Conservation (phyloP, 2,888 invertebrate species). For the Argyresthia goedartella region DNA sequence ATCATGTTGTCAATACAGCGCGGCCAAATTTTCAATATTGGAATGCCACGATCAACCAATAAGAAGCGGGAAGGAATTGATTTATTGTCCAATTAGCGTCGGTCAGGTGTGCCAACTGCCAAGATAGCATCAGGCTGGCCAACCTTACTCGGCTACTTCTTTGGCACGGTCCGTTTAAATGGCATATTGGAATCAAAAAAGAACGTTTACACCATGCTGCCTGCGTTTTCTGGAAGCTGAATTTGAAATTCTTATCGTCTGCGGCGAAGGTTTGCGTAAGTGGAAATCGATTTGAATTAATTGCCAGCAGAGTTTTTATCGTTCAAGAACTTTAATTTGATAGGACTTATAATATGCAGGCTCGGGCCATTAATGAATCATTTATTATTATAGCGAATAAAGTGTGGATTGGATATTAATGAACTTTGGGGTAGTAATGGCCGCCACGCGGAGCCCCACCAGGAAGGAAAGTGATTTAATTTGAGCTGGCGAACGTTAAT, state of each 20-base stretch:
- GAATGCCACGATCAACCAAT: conserved; percentile 70
- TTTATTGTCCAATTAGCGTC: conserved; percentile 73
- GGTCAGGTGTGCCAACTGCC: conserved; percentile 72
- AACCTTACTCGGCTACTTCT: conserved; percentile 56
- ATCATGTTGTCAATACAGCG: conserved; percentile 70
- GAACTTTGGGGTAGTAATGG: neutral
- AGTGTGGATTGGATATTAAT: neutral
- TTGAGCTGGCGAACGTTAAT: conserved; percentile 23
- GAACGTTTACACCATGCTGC: conserved; percentile 63
- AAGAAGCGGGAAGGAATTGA: conserved; percentile 71
- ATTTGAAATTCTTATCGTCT: conserved; percentile 67
- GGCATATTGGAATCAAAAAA: conserved; percentile 68
- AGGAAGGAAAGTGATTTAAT: conserved; percentile 23
- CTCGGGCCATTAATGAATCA: conserved; percentile 14
- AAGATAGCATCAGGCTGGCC: conserved; percentile 68
- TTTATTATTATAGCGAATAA: neutral
- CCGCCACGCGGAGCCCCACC: neutral
- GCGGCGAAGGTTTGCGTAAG: conserved; percentile 48
- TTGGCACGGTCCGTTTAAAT: conserved; percentile 56
- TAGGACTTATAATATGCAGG: conserved; percentile 35
- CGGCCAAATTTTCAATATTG: conserved; percentile 72
- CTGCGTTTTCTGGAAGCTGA: conserved; percentile 50
- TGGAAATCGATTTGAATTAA: conserved; percentile 68
- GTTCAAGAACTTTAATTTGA: conserved; percentile 56
- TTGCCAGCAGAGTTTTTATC: conserved; percentile 46